Evolutionary conservation across 1,140 invertebrate species (phyloP), one percentile per base, ranked within the genome.

Genomic region (Micrasema longulum): DNA sequence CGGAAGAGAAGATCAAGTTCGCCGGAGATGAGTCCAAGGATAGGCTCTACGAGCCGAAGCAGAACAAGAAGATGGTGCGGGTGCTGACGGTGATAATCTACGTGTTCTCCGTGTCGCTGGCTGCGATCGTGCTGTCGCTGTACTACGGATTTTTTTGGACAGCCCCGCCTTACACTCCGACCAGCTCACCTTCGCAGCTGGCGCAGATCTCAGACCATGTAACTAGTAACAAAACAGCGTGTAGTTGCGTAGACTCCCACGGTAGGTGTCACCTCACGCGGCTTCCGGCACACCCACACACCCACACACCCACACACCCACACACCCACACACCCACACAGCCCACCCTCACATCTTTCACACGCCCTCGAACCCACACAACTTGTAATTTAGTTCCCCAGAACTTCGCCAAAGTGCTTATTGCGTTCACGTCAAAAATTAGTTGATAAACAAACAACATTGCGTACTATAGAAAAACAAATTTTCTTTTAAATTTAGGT

Each of bases 111-210:
- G 97, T 99, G 69, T 98, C 96, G 11, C 85, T 97, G 71, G 96
- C 95, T 0, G 97, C 96, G 4, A 96, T 98, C 73, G 93, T 98
- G 80, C 87, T 99, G 22, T 97, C 95, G 0, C 87, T 97, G 10
- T 99, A 98, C 85, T 99, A 99, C 84, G 92, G 96, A 71, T 95
- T 98, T 81, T 89, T 98, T 71, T 98, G 97, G 97, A 91, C 97
- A 80, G 84, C 81, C 72, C 81, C 83, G 75, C 82, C 82, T 47
- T 81, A 82, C 76, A 80, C 80, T 71, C 80, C 65, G 55, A 43
- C 52, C 36, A 43, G 22, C 48, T 26, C n/a, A 18, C 35, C 43
- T 26, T 35, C 23, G 22, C 31, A 22, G 45, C 52, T 26, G 45
- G 1, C 35, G 31, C 60, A 14, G 60, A 31, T 64, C 26, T 7